Conservation (phyloP, 2,888 invertebrate genomes). For the Pilophorus perplexus region DNA sequence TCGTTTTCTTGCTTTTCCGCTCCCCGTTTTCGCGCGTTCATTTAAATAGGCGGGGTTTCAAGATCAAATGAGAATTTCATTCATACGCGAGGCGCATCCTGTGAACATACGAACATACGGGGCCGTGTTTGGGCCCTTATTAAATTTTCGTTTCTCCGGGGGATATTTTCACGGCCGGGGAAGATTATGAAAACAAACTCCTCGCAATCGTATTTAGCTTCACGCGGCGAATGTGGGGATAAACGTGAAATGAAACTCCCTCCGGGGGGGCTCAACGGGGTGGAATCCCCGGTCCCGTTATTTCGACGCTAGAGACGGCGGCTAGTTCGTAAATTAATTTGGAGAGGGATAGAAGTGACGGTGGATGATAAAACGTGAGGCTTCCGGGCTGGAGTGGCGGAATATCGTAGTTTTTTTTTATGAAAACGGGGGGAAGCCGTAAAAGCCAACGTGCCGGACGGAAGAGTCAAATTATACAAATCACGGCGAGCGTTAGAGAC, state of each 20-base stretch:
- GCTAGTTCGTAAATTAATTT: too few species aligned
- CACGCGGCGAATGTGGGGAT: neutral
- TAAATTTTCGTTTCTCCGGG: slow-evolving; percentile 13
- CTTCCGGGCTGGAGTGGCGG: too few species aligned
- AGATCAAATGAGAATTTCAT: neutral
- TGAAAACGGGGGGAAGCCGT: too few species aligned
- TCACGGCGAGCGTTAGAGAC: too few species aligned
- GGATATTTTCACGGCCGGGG: neutral
- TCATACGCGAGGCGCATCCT: too few species aligned
- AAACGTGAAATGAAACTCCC: neutral
- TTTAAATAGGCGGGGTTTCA: neutral
- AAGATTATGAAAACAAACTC: slow-evolving; percentile 12
- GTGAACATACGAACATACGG: too few species aligned
- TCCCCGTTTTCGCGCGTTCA: too few species aligned
- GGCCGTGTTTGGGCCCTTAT: neutral
- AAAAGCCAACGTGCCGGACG: too few species aligned
- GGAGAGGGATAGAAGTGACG: too few species aligned
- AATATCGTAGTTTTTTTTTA: too few species aligned
- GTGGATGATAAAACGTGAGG: too few species aligned
- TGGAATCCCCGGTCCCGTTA: neutral
- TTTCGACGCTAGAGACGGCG: neutral
- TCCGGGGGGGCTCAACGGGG: neutral
- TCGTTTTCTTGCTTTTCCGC: neutral
- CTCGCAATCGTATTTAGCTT: slow-evolving; percentile 9
- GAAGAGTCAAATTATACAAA: too few species aligned